Evolutionary conservation across 2,113 vertebrate species (phyloP).

Genomic region (Clarias magur): DNA sequence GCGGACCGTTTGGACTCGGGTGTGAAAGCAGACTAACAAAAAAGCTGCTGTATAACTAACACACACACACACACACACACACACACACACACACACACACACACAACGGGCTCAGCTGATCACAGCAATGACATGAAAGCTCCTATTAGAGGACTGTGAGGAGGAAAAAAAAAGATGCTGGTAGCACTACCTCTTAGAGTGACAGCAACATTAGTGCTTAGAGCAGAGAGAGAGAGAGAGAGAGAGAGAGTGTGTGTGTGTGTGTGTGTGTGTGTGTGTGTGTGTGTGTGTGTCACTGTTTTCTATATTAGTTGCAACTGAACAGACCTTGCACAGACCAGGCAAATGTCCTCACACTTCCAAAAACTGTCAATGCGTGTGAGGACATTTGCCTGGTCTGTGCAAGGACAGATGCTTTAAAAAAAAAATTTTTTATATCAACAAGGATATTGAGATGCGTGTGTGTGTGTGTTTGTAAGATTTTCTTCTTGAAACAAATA

Average conservation of each 20-base stretch:
- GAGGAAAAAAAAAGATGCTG: conserved; percentile 9
- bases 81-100: neutral
- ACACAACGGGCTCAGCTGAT: neutral
- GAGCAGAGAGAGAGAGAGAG: neutral
- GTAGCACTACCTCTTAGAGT: neutral
- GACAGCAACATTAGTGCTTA: conserved; percentile 16
- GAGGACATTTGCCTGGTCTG: neutral
- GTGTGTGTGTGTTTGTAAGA: neutral
- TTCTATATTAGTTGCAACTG: neutral
- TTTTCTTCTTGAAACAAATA: conserved; percentile 16
- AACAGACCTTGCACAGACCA: too few relatives aligned
- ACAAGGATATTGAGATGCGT: neutral
- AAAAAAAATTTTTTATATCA: neutral
- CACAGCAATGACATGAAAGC: conserved; percentile 17
- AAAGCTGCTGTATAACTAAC: neutral
- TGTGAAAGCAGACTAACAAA: conserved; percentile 1
- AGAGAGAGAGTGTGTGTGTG: neutral
- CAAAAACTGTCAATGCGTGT: too few relatives aligned
- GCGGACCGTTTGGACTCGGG: neutral
- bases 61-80: neutral
- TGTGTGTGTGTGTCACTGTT: neutral
- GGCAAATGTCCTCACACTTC: neutral
- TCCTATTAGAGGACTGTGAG: conserved; percentile 7
- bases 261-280: neutral
- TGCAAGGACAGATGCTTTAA: neutral